Conservation (phyloP, 2,113 vertebrate species). For the Geococcyx californianus region DNA sequence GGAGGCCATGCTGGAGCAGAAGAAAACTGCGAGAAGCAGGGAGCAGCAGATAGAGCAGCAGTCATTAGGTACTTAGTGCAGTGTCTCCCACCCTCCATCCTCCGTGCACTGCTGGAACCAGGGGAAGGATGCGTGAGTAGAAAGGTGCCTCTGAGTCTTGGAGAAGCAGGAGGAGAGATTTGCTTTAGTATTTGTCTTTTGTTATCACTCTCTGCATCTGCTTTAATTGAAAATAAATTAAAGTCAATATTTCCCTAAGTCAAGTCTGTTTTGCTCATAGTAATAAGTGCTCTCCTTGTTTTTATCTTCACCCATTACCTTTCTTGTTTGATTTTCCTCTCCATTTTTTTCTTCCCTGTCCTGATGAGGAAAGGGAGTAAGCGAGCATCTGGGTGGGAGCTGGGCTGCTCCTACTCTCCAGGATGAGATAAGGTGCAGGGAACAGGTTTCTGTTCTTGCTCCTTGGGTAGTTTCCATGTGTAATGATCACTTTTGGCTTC, state of each 20-base stretch:
- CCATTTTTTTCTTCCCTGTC: neutral
- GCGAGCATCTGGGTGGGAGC: accelerated
- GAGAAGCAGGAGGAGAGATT: neutral
- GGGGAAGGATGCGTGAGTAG: neutral
- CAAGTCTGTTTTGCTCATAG: neutral
- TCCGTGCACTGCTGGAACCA: accelerated
- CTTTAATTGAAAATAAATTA: neutral
- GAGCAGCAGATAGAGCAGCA: neutral
- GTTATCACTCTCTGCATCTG: neutral
- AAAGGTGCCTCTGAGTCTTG: neutral
- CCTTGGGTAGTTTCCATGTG: neutral
- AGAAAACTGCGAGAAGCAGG: neutral
- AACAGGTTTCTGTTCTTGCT: neutral
- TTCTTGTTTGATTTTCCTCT: neutral
- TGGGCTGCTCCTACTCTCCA: neutral
- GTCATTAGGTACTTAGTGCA: accelerated
- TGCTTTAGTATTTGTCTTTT: neutral
- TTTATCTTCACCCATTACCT: neutral
- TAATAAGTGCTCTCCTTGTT: neutral
- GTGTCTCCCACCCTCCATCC: accelerated
- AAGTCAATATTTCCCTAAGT: neutral
- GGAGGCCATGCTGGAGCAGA: neutral
- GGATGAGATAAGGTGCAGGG: neutral
- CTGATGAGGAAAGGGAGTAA: neutral
- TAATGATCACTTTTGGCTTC: neutral